These are phyloP conservation scores for Maccullochella peelii DNA, from an alignment of 2,113 vertebrate genomes.

Conservation along the genomic window DNA sequence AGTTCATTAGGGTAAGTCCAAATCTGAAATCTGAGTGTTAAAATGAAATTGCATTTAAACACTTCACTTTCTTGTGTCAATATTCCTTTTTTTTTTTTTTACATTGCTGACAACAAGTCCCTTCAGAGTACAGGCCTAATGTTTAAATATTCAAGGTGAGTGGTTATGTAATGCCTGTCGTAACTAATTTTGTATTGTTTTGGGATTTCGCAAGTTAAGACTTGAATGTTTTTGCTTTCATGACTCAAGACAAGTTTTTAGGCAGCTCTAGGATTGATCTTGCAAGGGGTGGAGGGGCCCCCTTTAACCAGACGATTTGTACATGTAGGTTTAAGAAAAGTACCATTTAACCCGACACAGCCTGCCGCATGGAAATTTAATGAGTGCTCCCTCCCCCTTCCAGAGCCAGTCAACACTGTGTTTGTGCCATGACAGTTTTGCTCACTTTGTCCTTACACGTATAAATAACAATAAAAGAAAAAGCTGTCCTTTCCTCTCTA, in stretches of 20 bases:
- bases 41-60: neutral
- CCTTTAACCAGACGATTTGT: neutral
- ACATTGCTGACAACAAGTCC: neutral
- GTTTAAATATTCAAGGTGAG: conserved; percentile 18
- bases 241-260: neutral
- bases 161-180: conserved; percentile 4
- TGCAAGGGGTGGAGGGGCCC: neutral
- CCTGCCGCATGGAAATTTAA: neutral
- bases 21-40: neutral
- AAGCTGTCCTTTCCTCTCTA: neutral
- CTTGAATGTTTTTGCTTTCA: neutral
- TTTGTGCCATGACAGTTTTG: neutral
- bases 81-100: neutral
- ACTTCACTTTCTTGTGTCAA: neutral
- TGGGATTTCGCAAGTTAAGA: neutral
- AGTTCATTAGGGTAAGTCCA: neutral
- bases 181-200: conserved; percentile 2
- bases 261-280: neutral
- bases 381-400: neutral
- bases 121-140: neutral
- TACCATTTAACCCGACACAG: conserved; percentile 8
- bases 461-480: neutral
- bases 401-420: neutral
- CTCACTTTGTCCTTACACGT: neutral
- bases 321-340: neutral